Evolutionary conservation across 2,888 invertebrate genomes (phyloP).

Genomic region (Nemoura dubitans): DNA sequence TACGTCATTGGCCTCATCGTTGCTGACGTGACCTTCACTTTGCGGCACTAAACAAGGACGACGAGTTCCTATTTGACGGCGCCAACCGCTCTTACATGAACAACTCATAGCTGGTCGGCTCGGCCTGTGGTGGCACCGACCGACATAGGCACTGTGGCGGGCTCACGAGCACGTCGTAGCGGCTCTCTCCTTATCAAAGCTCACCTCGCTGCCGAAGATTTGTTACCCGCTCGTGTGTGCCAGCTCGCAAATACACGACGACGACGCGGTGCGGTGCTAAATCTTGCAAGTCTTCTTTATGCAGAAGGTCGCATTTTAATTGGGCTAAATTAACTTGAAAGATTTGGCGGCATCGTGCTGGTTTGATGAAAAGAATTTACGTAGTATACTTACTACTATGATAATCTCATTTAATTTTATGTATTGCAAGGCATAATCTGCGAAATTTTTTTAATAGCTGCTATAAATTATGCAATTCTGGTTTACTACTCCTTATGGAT

Average conservation of each 20-base stretch:
- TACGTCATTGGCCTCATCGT: slow-evolving; percentile 8
- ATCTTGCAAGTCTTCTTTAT: background rate
- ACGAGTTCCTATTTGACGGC: slow-evolving; percentile 40
- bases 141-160: background rate
- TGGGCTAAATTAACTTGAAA: slow-evolving; percentile 18
- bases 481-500: background rate
- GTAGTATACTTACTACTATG: background rate
- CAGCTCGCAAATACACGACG: slow-evolving; percentile 7
- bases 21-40: slow-evolving; percentile 29
- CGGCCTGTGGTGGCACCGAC: background rate
- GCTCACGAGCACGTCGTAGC: background rate
- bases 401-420: slow-evolving; percentile 26
- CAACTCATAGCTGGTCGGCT: background rate
- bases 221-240: background rate
- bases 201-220: background rate
- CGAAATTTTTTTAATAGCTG: background rate
- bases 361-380: background rate
- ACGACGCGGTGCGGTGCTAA: background rate
- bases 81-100: slow-evolving; percentile 1
- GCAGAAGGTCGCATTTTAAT: slow-evolving; percentile 15
- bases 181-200: background rate
- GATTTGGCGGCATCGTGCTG: background rate
- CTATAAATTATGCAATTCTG: slow-evolving; percentile 14
- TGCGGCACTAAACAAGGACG: slow-evolving; percentile 44
- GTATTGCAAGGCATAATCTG: background rate